Conservation (phyloP, 2,888 invertebrate genomes). For the Drosophila peninsularis region DNA sequence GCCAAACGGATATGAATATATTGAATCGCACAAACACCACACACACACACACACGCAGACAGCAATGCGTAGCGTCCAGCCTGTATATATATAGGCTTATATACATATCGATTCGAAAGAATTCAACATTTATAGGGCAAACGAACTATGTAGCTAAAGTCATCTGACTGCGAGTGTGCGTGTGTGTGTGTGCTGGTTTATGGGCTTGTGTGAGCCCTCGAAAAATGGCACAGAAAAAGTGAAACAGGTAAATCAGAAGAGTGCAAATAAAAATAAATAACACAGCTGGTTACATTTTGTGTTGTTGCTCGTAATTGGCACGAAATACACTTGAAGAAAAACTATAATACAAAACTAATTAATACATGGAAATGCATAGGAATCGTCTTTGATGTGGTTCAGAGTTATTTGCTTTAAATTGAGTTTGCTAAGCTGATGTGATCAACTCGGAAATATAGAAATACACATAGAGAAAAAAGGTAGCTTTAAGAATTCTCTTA, state of each 20-base stretch:
- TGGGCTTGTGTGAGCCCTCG: conserved; percentile 54
- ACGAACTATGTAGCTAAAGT: conserved; percentile 58
- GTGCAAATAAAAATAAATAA: conserved; percentile 76
- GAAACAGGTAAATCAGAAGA: conserved; percentile 60
- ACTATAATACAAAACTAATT: neutral
- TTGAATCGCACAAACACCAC: conserved; percentile 33
- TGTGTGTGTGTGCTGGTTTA: conserved; percentile 32
- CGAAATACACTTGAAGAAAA: conserved; percentile 26
- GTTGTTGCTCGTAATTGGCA: conserved; percentile 67
- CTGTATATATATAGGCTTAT: conserved; percentile 27
- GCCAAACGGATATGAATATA: conserved; percentile 30
- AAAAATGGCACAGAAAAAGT: conserved; percentile 51
- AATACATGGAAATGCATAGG: neutral
- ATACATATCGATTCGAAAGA: conserved; percentile 67
- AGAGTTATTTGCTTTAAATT: neutral
- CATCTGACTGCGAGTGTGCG: conserved; percentile 1
- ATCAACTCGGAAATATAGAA: neutral
- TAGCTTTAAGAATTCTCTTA: too few relatives aligned
- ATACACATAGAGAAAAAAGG: neutral
- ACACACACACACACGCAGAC: conserved; percentile 16
- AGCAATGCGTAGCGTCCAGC: conserved; percentile 34
- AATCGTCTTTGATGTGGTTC: neutral
- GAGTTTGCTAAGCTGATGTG: neutral
- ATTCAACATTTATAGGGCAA: conserved; percentile 76
- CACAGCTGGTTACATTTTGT: conserved; percentile 67